Conservation (phyloP, 2,888 invertebrate genomes). For the Dioctria linearis region DNA sequence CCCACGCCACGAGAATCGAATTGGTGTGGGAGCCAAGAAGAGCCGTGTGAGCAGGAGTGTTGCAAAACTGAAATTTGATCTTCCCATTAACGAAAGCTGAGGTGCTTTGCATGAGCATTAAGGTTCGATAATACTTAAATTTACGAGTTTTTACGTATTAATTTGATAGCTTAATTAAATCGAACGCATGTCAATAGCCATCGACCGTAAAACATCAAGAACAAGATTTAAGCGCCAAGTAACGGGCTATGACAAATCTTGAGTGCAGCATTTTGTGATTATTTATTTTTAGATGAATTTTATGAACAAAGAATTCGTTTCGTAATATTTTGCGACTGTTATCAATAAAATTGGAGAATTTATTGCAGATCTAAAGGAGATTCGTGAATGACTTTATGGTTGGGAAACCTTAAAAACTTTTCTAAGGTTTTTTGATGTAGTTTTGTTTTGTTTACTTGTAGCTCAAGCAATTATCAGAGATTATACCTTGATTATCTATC, state of each 20-base stretch:
- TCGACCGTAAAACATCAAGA: background rate
- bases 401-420: no score
- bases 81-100: constrained; percentile 29
- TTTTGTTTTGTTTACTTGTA: no score
- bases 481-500: no score
- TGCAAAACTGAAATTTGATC: constrained; percentile 48
- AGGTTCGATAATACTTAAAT: constrained; percentile 25
- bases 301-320: no score
- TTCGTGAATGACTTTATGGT: no score
- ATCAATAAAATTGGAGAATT: no score
- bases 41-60: constrained; percentile 11
- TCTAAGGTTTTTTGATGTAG: no score
- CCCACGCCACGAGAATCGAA: constrained; percentile 30
- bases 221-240: constrained; percentile 25
- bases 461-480: no score
- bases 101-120: constrained; percentile 29
- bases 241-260: background rate
- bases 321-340: no score
- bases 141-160: constrained; percentile 18
- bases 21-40: constrained; percentile 41
- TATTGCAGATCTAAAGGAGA: no score
- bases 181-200: constrained; percentile 27
- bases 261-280: no score
- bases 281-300: no score
- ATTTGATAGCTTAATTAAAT: constrained; percentile 47